Conservation (phyloP, 2,113 vertebrate genomes). For the Artemisiospiza belli region DNA sequence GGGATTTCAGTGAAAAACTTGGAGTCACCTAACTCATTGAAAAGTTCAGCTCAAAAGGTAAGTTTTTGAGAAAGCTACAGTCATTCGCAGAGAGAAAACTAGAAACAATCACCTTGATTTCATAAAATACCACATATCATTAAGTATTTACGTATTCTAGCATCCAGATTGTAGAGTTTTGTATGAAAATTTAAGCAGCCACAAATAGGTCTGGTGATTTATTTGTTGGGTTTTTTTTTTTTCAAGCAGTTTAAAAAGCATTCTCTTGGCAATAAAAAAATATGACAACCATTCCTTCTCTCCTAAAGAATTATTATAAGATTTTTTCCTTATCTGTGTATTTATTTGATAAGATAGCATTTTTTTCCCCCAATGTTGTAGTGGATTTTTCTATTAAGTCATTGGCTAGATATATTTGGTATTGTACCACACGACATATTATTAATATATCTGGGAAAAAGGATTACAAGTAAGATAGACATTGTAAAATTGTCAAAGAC, state of each 20-base stretch:
- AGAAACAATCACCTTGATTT: neutral
- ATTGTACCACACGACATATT: neutral
- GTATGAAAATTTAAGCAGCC: neutral
- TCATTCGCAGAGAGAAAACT: neutral
- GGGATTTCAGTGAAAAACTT: neutral
- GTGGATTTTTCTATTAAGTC: neutral
- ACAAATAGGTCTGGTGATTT: neutral
- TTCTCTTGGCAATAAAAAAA: neutral
- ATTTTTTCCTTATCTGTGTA: neutral
- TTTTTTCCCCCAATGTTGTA: neutral
- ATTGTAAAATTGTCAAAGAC: neutral
- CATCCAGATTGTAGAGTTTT: neutral
- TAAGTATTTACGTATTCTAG: neutral
- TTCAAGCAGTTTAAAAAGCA: neutral
- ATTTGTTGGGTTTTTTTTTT: rapidly evolving
- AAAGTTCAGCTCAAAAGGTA: neutral
- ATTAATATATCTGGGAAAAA: neutral
- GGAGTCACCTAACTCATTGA: neutral
- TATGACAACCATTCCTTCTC: neutral
- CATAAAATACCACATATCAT: neutral
- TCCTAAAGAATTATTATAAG: neutral
- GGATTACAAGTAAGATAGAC: neutral
- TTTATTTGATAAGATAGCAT: neutral
- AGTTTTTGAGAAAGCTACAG: neutral
- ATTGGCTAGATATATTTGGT: neutral